Base-by-base conservation (phyloP, 2,888 invertebrate species). In the Stenoptilia bipunctidactyla region DNA sequence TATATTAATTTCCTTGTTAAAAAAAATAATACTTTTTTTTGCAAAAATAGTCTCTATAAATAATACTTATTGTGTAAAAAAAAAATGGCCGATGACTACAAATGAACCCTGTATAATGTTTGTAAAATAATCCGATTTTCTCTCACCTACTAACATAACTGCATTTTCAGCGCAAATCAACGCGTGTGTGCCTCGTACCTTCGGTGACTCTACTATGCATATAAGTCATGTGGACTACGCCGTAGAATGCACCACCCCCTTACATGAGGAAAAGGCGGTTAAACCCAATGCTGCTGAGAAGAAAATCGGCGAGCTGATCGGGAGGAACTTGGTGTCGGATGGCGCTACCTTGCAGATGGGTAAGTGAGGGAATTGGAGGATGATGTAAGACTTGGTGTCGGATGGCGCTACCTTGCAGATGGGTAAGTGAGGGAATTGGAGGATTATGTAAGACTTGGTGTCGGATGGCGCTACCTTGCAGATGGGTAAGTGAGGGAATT, bases 261-360 rank as follows among this genome's bases (percentile, higher is more conserved):
- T 97, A 27, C 93, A 93, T 0, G 85, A 86, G 40, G 93, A 94
- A 59, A 89, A 90, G 1, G 87, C 87, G 1, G 88, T 88, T 39
- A 85, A 86, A 0, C 73, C 77, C 41, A 84, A 82, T 1, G 72
- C 86, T 1, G 96, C 96, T 63, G 96, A 97, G 70, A 77, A 80
- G 8, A 86, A 88, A 67, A 98, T 98, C 51, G 97, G 97, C 0
- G 86, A 92, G 58, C 85, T 92, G 15, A 95, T 97, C 46, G 97
- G 97, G 0, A 97, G 97, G 0, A 92, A 97, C 67, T 80, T 98
- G 27, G 96, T 98, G 0, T 92, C 89, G 39, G 91, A 97, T 68
- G 97, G 97, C 0, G 97, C 97, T 20, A 97, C 97, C 0, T 70
- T 97, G 49, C 97, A 97, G 77, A 90, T 96, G 90, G 92, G 92